These are phyloP conservation scores for Lanius collurio DNA, from an alignment of 2,113 vertebrate species.

Conservation along the genomic window DNA sequence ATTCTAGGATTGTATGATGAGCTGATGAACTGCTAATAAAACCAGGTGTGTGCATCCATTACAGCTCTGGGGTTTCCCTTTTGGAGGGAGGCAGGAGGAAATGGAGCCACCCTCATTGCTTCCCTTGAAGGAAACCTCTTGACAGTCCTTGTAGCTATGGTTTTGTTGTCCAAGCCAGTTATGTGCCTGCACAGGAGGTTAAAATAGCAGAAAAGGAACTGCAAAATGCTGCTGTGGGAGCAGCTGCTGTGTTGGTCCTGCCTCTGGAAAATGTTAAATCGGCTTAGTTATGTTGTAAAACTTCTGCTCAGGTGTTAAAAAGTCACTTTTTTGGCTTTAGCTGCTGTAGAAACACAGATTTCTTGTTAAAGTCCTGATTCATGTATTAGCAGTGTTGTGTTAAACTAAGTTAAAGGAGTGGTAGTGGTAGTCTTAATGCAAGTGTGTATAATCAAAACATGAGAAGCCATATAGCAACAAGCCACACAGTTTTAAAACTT, in stretches of 20 bases:
- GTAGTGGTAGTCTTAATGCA: neutral
- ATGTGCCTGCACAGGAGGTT: neutral
- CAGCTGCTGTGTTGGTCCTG: neutral
- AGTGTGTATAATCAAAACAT: rapidly evolving
- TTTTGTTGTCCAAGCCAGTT: neutral
- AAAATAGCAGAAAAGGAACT: neutral
- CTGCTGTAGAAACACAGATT: neutral
- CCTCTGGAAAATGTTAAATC: neutral
- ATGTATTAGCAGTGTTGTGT: neutral
- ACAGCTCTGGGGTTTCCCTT: neutral
- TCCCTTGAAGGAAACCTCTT: neutral
- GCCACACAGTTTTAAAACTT: neutral
- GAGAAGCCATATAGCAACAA: neutral
- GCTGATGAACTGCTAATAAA: neutral
- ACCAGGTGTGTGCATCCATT: neutral
- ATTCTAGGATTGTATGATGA: neutral
- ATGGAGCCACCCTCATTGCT: rapidly evolving
- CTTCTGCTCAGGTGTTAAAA: neutral
- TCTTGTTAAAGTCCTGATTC: neutral
- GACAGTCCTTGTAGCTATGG: neutral
- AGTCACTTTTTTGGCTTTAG: neutral
- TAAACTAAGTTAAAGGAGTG: neutral
- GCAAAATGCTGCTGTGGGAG: neutral
- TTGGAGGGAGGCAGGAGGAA: neutral
- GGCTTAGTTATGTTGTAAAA: neutral